Conservation (phyloP, 2,797 vertebrate genomes). For the Erethizon dorsatum region DNA sequence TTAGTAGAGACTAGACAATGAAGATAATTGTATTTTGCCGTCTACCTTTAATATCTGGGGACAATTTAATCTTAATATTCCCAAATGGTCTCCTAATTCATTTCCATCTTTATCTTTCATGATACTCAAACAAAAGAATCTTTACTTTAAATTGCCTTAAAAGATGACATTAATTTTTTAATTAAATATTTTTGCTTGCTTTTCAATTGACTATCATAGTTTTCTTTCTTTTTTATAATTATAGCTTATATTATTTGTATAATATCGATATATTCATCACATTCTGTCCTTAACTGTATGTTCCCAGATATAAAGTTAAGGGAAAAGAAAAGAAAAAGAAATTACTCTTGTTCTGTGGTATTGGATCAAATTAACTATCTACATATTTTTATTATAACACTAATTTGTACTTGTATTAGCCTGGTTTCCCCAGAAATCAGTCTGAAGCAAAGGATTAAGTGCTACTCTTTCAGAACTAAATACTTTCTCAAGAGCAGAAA, state of each 20-base stretch:
- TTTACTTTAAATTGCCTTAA: slow-evolving; percentile 33
- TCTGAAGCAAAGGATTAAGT: neutral
- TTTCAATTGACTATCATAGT: neutral
- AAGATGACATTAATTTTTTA: neutral
- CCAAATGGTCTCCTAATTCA: neutral
- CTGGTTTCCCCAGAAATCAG: neutral
- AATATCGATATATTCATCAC: neutral
- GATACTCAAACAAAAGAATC: neutral
- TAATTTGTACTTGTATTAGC: neutral
- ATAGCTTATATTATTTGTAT: neutral
- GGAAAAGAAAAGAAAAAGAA: neutral
- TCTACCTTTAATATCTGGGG: neutral
- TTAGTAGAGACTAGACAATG: neutral
- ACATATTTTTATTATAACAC: neutral
- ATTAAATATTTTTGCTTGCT: neutral
- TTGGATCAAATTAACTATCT: slow-evolving; percentile 17
- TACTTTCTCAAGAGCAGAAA: neutral
- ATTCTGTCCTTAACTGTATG: neutral
- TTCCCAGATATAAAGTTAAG: neutral
- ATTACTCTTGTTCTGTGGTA: neutral
- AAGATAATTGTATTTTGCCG: neutral
- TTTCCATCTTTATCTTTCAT: slow-evolving; percentile 6
- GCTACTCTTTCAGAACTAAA: neutral
- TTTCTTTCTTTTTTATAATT: slow-evolving; percentile 33
- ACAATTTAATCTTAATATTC: slow-evolving; percentile 10